A percentile compares a stretch with the other conserved stretches of the same genome.
phyloP scores from a whole-genome alignment of 2,888 invertebrate species.

The Clunio marinus region DNA sequence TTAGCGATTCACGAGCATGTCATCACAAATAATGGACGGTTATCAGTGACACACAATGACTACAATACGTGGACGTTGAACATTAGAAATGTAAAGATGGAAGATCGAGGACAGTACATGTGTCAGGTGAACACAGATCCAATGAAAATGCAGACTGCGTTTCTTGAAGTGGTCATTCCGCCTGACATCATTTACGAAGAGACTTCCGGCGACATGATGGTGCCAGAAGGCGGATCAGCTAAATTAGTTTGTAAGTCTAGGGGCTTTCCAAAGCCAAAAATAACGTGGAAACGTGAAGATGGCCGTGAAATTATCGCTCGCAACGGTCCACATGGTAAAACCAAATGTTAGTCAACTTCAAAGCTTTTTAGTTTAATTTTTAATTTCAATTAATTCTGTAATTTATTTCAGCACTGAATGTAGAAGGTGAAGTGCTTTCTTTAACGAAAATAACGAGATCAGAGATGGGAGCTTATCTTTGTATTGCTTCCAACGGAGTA shows the following conservation, averaged over 20 bases:
- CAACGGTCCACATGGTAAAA: constrained; percentile 66
- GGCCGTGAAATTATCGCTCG: constrained; percentile 76
- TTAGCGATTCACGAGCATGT: constrained; percentile 90
- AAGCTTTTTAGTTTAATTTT: not conserved
- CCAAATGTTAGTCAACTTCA: constrained; percentile 57
- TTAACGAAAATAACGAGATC: constrained; percentile 82
- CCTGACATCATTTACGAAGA: constrained; percentile 87
- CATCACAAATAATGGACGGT: constrained; percentile 85
- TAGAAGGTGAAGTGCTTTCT: constrained; percentile 75
- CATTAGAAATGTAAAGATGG: constrained; percentile 76
- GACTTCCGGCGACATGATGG: constrained; percentile 87
- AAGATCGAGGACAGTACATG: constrained; percentile 88
- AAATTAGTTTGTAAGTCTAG: constrained; percentile 81
- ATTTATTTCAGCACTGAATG: constrained; percentile 58
- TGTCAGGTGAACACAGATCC: constrained; percentile 93
- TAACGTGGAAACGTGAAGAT: constrained; percentile 83
- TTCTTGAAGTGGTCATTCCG: constrained; percentile 84
- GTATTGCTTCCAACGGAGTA: constrained; percentile 59
- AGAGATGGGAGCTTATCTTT: constrained; percentile 84
- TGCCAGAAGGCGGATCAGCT: constrained; percentile 86
- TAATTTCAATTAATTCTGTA: constrained; percentile 38
- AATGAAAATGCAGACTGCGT: constrained; percentile 91
- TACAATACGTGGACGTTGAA: constrained; percentile 90
- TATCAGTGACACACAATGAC: constrained; percentile 87
- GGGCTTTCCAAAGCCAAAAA: constrained; percentile 78